Conservation (phyloP, 2,888 invertebrate genomes). For the Drosophila meridionalis region DNA sequence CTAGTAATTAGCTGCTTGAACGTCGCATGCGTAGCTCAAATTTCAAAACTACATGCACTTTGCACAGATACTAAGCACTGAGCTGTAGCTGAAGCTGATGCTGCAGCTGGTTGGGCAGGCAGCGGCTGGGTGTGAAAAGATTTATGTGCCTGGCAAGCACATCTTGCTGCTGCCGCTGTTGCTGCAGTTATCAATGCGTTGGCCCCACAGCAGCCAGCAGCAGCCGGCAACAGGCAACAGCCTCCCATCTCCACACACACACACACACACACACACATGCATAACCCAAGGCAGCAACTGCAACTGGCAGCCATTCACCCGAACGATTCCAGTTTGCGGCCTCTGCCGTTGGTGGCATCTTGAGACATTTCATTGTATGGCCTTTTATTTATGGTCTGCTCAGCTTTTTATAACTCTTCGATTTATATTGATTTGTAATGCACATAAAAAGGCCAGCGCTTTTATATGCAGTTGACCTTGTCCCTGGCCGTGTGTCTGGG, state of each 20-base stretch:
- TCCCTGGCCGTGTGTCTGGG: constrained; percentile 46
- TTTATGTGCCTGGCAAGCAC: constrained; percentile 74
- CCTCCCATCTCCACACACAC: constrained; percentile 16
- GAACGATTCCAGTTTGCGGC: constrained; percentile 71
- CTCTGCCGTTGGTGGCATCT: constrained; percentile 65
- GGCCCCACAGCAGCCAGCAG: constrained; percentile 62
- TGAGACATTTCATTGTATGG: constrained; percentile 77
- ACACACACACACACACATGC: not conserved
- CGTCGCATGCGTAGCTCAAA: constrained; percentile 79
- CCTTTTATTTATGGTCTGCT: constrained; percentile 72
- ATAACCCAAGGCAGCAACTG: constrained; percentile 31
- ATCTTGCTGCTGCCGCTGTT: constrained; percentile 34
- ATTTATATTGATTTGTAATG: constrained; percentile 77
- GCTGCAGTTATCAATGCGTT: constrained; percentile 74
- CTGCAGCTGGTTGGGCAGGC: constrained; percentile 16
- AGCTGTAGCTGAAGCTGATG: constrained; percentile 12
- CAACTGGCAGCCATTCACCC: constrained; percentile 68
- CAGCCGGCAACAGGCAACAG: constrained; percentile 2
- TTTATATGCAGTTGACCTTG: constrained; percentile 74
- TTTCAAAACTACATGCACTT: constrained; percentile 79
- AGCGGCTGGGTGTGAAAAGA: constrained; percentile 76
- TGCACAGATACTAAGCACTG: constrained; percentile 65
- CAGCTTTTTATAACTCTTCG: constrained; percentile 78
- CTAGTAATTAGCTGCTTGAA: constrained; percentile 71
- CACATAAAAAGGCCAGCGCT: constrained; percentile 60